Evolutionary conservation across 2,888 invertebrate species (phyloP).

Genomic region (Chirona hameri): DNA sequence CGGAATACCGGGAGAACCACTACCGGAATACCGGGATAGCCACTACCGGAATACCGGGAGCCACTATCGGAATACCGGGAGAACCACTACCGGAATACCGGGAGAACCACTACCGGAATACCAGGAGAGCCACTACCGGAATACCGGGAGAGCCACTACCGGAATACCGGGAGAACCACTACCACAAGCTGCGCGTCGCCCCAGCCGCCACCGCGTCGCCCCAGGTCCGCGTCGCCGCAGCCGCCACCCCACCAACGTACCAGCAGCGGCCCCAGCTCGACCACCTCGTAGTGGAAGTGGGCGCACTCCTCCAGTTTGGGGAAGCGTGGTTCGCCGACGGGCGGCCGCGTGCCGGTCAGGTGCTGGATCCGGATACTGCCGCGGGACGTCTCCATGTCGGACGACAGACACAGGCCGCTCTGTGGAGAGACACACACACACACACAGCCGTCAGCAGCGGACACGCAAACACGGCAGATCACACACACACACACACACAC

Average conservation of each 20-base stretch:
- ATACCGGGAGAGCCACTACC: too few relatives aligned
- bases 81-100: too few relatives aligned
- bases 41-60: too few relatives aligned
- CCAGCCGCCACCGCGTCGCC: too few relatives aligned
- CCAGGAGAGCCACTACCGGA: too few relatives aligned
- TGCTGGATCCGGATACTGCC: constrained; percentile 49
- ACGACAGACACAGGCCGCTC: constrained; percentile 49
- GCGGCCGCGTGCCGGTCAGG: constrained; percentile 42
- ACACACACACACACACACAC: not conserved
- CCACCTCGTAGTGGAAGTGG: constrained; percentile 96
- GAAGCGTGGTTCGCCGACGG: constrained; percentile 58
- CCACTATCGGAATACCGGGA: too few relatives aligned
- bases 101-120: too few relatives aligned
- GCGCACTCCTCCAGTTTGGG: constrained; percentile 94
- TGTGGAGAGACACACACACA: constrained; percentile 43
- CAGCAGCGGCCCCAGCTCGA: constrained; percentile 74
- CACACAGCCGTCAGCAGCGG: not conserved
- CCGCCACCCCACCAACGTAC: constrained; percentile 46
- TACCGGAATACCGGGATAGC: too few relatives aligned
- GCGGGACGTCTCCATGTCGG: constrained; percentile 47
- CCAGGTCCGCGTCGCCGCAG: too few relatives aligned
- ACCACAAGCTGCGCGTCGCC: too few relatives aligned
- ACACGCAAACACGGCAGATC: not conserved
- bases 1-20: too few relatives aligned
- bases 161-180: too few relatives aligned